Base-by-base conservation (phyloP, 1,140 invertebrate genomes). In the Hyphantria cunea region DNA sequence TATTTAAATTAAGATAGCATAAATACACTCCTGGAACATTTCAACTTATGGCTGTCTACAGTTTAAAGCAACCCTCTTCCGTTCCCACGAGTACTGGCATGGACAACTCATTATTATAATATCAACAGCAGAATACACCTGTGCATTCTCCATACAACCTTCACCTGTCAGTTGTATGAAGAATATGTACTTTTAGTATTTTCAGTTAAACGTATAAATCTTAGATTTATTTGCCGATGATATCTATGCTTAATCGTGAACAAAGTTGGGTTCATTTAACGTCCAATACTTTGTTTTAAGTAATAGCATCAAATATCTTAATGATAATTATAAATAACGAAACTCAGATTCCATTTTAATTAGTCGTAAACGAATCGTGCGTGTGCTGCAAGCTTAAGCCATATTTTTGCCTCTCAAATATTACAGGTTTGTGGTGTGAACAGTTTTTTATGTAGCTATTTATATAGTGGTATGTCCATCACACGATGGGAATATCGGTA, bases 341-440 rank as follows among this genome's bases (percentile, higher is more conserved):
- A 39, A 51, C 32, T 9, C 33, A 11, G 37, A n/a, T 15, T 11
- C 5, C 10, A 12, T n/a, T 6, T 12, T 55, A 45, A 51, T 51
- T 25, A 55, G 41, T 45, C 12, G 15, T 54, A 9, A 44, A 3
- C 13, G 31, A 54, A 47, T 45, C 41, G 31, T 47, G 45, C 33
- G 45, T 48, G 55, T 58, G 44, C 6, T 31, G 14, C 10, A 12
- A 5, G 55, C 45, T 14, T 58, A 48, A 58, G 6, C 8, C 13
- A 17, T 49, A 39, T 58, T 58, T 58, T 48, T 58, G 37, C 48
- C 45, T 49, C 45, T 33, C 32, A n/a, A 13, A 32, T 58, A 49
- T 11, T 58, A 58, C 44, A 39, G 55, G 55, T 58, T 58, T 48
- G 12, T 58, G 55, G 55, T 58, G 55, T 58, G 55, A 58, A 58